Percentiles rank a stretch among this genome's conserved stretches.
phyloP scores from a whole-genome alignment of 2,888 invertebrate species.

The Dioctria linearis region DNA sequence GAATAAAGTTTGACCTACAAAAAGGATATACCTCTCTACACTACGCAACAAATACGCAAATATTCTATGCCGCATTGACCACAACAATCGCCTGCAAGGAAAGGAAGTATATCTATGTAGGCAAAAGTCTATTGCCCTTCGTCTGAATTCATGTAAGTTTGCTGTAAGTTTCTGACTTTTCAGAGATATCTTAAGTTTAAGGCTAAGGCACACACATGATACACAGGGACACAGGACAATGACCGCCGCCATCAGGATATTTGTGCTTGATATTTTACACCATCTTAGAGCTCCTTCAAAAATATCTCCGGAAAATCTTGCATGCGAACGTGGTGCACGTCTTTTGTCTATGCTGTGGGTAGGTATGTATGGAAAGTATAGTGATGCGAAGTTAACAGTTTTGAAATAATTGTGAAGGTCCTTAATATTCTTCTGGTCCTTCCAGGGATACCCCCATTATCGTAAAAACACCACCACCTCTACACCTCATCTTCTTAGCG shows the following conservation, averaged over 20 bases:
- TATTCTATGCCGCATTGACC: neutral
- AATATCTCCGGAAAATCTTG: neutral
- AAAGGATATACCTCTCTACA: conserved; percentile 3
- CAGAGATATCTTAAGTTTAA: neutral
- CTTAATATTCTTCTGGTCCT: neutral
- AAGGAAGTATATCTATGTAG: too few relatives aligned
- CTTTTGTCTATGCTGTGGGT: too few relatives aligned
- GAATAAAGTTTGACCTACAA: conserved; percentile 42
- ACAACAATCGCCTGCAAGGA: too few relatives aligned
- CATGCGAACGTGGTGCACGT: neutral
- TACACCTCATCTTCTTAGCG: neutral
- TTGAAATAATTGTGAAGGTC: neutral
- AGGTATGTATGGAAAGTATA: neutral
- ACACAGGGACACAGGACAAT: neutral
- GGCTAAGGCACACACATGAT: too few relatives aligned
- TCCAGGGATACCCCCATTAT: neutral
- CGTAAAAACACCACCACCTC: neutral
- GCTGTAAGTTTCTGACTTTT: neutral
- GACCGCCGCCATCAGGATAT: neutral
- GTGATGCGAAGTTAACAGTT: neutral
- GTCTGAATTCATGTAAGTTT: neutral
- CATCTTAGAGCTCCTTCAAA: neutral
- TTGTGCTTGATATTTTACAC: neutral
- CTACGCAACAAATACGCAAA: conserved; percentile 3
- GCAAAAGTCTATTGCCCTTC: too few relatives aligned